A percentile compares a stretch with the other conserved stretches of the same genome.
phyloP scores from a whole-genome alignment of 2,888 invertebrate genomes.

The Dasypolia templi region DNA sequence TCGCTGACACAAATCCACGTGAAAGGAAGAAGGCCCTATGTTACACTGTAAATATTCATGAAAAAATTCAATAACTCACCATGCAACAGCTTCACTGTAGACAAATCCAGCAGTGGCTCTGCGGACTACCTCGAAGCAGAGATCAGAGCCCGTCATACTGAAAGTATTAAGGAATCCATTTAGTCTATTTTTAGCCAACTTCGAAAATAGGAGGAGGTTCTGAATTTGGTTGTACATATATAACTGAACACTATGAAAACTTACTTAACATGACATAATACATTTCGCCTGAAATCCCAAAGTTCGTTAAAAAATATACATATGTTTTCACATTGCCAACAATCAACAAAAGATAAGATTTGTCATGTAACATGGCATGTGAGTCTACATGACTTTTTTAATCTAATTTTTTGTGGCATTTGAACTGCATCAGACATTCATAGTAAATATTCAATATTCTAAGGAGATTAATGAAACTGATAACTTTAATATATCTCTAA shows the following conservation, averaged over 20 bases:
- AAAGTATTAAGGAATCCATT: slow-evolving; percentile 77
- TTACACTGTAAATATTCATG: background rate
- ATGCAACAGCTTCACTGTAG: slow-evolving; percentile 99
- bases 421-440: background rate
- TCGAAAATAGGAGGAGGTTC: too few relatives aligned
- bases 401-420: background rate
- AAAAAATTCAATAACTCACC: slow-evolving; percentile 90
- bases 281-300: background rate
- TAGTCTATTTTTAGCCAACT: background rate
- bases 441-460: background rate
- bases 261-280: background rate
- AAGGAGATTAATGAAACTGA: background rate
- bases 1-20: background rate
- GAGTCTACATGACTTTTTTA: background rate
- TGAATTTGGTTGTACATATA: too few relatives aligned
- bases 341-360: slow-evolving; percentile 6
- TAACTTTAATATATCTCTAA: background rate
- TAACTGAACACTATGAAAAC: background rate
- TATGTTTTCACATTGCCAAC: background rate
- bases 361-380: background rate
- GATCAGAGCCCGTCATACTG: slow-evolving; percentile 99
- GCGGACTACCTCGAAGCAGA: slow-evolving; percentile 99
- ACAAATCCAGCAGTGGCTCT: slow-evolving; percentile 99
- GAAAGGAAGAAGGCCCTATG: background rate
- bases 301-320: background rate